These are phyloP conservation scores for Myiozetetes cayanensis DNA, from an alignment of 2,113 vertebrate genomes.

Conservation along the genomic window DNA sequence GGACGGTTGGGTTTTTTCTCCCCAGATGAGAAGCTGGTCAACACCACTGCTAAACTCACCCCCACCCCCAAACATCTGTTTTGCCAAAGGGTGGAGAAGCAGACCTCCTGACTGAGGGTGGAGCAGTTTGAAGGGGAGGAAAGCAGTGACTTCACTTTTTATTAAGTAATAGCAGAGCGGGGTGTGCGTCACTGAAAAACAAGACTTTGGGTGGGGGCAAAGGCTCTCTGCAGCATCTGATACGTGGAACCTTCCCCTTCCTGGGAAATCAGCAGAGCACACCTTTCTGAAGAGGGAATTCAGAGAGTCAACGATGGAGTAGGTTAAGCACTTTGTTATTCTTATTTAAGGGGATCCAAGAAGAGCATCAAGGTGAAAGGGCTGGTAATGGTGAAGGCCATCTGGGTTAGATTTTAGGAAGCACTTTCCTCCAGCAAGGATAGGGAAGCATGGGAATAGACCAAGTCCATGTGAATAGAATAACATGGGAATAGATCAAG, in stretches of 20 bases:
- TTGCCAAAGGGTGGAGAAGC: constrained; percentile 57
- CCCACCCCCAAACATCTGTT: constrained; percentile 58
- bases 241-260: neutral
- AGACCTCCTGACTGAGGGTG: constrained; percentile 49
- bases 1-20: neutral
- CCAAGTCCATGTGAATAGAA: neutral
- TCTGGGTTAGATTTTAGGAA: neutral
- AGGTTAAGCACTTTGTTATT: neutral
- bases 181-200: constrained; percentile 7
- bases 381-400: rapidly evolving
- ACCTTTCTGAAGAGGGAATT: neutral
- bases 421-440: neutral
- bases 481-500: neutral
- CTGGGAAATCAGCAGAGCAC: neutral
- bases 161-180: constrained; percentile 33
- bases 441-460: neutral
- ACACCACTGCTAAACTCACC: neutral
- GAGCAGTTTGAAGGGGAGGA: constrained; percentile 28
- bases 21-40: neutral
- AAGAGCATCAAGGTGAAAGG: neutral
- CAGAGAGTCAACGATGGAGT: neutral
- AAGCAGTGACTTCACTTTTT: constrained; percentile 56
- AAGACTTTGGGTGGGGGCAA: constrained; percentile 18
- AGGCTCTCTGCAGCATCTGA: neutral
- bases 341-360: neutral